A percentile compares a stretch with the other conserved stretches of the same genome.
phyloP scores from a whole-genome alignment of 2,888 invertebrate species.

The Furcula furcula region DNA sequence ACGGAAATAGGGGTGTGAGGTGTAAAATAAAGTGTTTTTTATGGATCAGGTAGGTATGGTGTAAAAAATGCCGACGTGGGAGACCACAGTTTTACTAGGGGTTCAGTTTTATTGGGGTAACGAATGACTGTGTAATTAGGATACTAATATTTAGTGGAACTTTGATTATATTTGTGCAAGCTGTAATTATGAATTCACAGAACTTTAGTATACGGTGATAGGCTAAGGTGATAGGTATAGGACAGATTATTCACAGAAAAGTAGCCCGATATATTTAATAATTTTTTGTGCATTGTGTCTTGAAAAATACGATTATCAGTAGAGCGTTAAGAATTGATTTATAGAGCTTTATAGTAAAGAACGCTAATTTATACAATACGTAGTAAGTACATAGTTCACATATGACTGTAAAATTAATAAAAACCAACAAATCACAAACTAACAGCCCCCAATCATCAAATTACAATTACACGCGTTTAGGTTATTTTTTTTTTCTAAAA shows the following conservation, averaged over 20 bases:
- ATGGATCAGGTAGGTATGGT: slow-evolving; percentile 8
- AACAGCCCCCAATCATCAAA: slow-evolving; percentile 29
- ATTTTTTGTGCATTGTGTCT: no score
- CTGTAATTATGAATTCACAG: no score
- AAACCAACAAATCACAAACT: slow-evolving; percentile 12
- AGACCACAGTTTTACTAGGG: slow-evolving; percentile 27
- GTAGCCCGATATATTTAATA: no score
- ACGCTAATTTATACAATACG: no score
- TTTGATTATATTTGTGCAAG: not conserved
- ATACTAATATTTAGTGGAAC: not conserved
- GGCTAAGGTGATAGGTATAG: no score
- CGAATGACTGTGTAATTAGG: not conserved
- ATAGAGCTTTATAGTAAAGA: no score
- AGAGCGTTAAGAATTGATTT: no score
- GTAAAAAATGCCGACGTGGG: slow-evolving; percentile 37
- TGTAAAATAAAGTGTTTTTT: slow-evolving; percentile 37
- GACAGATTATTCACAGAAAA: no score
- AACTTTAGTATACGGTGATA: no score
- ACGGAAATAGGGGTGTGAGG: slow-evolving; percentile 39
- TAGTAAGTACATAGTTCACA: no score
- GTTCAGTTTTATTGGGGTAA: slow-evolving; percentile 3
- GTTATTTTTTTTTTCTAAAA: slow-evolving; percentile 17
- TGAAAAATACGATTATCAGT: no score
- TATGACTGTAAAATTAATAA: no score
- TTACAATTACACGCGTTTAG: slow-evolving; percentile 34